phyloP scores from a whole-genome alignment of 2,797 vertebrate species.

The Syngnathus acus region DNA sequence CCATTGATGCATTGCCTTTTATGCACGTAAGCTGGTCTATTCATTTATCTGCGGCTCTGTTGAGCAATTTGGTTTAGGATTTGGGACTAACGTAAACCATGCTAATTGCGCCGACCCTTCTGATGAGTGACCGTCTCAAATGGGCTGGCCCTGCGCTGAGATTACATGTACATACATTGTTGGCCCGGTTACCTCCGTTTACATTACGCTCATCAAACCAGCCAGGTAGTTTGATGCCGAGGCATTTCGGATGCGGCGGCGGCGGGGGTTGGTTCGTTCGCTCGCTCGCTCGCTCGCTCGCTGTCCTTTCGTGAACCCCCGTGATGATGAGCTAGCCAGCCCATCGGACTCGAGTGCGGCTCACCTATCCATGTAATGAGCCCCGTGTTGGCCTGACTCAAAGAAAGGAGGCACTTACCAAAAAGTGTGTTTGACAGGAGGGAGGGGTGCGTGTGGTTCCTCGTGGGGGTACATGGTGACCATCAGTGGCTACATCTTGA shows the following conservation, averaged over 20 bases:
- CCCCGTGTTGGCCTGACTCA: slow-evolving; percentile 54
- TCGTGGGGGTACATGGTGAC: slow-evolving; percentile 64
- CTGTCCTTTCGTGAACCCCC: slow-evolving; percentile 64
- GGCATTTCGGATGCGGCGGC: slow-evolving; percentile 7
- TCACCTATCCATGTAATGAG: slow-evolving; percentile 74
- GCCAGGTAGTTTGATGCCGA: slow-evolving; percentile 35
- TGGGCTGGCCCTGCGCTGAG: slow-evolving; percentile 37
- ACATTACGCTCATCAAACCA: slow-evolving; percentile 52
- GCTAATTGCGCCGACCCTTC: slow-evolving; percentile 44
- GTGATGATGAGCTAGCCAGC: slow-evolving; percentile 62
- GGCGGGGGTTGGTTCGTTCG: neutral
- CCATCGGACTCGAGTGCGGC: slow-evolving; percentile 53
- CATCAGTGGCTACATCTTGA: slow-evolving; percentile 89
- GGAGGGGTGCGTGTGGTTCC: slow-evolving; percentile 26
- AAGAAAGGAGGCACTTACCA: slow-evolving; percentile 59
- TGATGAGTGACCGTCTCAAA: slow-evolving; percentile 61
- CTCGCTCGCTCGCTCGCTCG: slow-evolving; percentile 19
- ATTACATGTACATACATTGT: slow-evolving; percentile 40
- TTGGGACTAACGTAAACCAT: slow-evolving; percentile 22
- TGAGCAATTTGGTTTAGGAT: slow-evolving; percentile 24
- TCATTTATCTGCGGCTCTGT: slow-evolving; percentile 16
- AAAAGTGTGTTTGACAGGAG: slow-evolving; percentile 73
- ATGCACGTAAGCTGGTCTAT: slow-evolving; percentile 5
- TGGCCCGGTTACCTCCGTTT: slow-evolving; percentile 47
- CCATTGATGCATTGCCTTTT: neutral